Conservation (phyloP, 2,113 vertebrate genomes). For the Festucalex cinctus region DNA sequence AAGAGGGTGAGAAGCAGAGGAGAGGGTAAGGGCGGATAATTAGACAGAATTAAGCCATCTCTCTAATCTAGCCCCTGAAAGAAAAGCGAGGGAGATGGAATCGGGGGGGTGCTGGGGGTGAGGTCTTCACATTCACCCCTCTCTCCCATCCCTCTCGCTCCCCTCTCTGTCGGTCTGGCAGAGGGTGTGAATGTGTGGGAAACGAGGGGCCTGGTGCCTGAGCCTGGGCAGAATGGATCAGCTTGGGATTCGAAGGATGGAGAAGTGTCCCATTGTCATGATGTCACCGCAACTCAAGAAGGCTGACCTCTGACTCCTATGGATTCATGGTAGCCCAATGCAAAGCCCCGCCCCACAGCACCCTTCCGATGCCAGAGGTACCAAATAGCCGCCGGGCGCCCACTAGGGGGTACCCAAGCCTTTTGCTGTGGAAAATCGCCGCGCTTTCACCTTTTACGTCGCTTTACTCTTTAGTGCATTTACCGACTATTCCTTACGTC, state of each 20-base stretch:
- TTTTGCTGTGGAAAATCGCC: slow-evolving; percentile 82
- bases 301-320: slow-evolving; percentile 93
- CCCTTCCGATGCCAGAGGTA: slow-evolving; percentile 66
- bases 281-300: slow-evolving; percentile 96
- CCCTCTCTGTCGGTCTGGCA: slow-evolving; percentile 55
- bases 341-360: slow-evolving; percentile 62
- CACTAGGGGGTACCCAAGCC: slow-evolving; percentile 93
- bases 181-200: slow-evolving; percentile 88
- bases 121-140: slow-evolving; percentile 68
- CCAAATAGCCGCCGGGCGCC: slow-evolving; percentile 85
- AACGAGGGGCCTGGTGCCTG: slow-evolving; percentile 88
- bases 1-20: slow-evolving; percentile 40
- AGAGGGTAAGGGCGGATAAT: slow-evolving; percentile 71
- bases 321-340: slow-evolving; percentile 83
- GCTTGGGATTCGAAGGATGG: slow-evolving; percentile 84
- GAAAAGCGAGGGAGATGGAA: slow-evolving; percentile 48
- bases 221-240: slow-evolving; percentile 88
- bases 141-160: slow-evolving; percentile 53
- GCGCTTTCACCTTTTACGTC: slow-evolving; percentile 71
- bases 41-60: slow-evolving; percentile 80
- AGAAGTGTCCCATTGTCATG: slow-evolving; percentile 97
- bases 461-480: slow-evolving; percentile 43
- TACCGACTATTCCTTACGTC: slow-evolving; percentile 34
- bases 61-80: slow-evolving; percentile 74
- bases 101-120: slow-evolving; percentile 51